Base-by-base conservation (phyloP, 1,140 invertebrate species). In the Oryzaephilus surinamensis region DNA sequence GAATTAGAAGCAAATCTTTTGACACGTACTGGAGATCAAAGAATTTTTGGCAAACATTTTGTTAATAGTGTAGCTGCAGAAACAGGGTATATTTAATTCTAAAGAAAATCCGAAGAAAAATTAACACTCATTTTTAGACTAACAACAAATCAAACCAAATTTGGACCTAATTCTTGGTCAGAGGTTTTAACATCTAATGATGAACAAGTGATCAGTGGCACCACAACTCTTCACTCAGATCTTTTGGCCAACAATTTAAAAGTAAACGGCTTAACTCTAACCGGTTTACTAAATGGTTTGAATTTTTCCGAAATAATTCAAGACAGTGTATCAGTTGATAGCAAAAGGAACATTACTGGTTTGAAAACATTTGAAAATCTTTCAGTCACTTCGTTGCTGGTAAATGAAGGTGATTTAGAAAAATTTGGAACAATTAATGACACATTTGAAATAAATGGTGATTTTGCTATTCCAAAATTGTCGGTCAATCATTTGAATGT, bases 11-110 rank as follows among this genome's bases (percentile, higher is more conserved):
- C 57, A 13, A 46, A 48, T 18, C 24, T 63, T 11, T 39, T 69
- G 6, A 54, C 48, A n/a, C 57, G 54, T n/a, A 51, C 47, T 31
- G 52, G 46, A n/a, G 65, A 67, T 41, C 67, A 69, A 41, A 57
- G 35, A 4, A 54, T 69, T 27, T 41, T 4, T 5, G 62, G 58
- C 35, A 57, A 57, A 34, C 43, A 50, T 17, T 21, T 39, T 17
- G 21, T 55, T 14, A 27, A 44, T 11, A 10, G 37, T 14, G 20
- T 48, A 5, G 24, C 46, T 13, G 41, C 34, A 1, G 37, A 42
- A n/a, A n/a, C 3, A 38, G 40, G 51, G 51, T 42, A 24, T 24
- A n/a, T 20, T 20, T 20, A 5, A 38, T 40, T 7, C n/a, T n/a
- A n/a, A n/a, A 6, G 17, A 11, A 0, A 1, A 10, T 38, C 4